Conservation (phyloP, 2,113 vertebrate genomes). For the Dolichotis patagonum region DNA sequence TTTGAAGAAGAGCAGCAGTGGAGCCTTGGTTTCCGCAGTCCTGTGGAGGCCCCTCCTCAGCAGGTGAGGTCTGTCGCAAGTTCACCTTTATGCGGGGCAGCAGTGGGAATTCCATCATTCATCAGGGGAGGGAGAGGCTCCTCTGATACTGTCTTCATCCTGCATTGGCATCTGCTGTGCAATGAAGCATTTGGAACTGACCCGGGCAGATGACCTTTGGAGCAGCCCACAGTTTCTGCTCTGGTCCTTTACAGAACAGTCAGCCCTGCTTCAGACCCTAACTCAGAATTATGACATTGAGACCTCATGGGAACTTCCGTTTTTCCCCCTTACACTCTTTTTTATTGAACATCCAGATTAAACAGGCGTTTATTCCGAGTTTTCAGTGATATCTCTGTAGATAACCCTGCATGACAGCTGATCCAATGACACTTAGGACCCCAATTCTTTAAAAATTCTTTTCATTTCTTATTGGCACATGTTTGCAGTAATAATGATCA, state of each 20-base stretch:
- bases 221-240: neutral
- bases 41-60: neutral
- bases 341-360: neutral
- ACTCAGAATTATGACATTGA: constrained; percentile 2
- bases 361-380: neutral
- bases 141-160: neutral
- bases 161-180: neutral
- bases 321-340: neutral
- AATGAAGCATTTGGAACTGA: constrained; percentile 23
- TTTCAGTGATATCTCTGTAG: neutral
- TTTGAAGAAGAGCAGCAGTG: neutral
- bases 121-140: neutral
- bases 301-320: neutral
- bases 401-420: neutral
- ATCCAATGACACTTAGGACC: neutral
- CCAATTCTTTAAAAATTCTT: neutral
- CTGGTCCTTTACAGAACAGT: neutral
- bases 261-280: neutral
- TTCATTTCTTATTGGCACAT: neutral
- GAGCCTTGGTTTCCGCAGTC: neutral
- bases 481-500: neutral
- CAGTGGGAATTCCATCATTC: neutral
- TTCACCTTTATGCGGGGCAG: neutral
- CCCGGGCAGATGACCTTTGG: neutral
- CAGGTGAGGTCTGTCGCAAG: neutral